These are phyloP conservation scores for Notiomystis cincta DNA, from an alignment of 2,113 vertebrate genomes.

Conservation along the genomic window DNA sequence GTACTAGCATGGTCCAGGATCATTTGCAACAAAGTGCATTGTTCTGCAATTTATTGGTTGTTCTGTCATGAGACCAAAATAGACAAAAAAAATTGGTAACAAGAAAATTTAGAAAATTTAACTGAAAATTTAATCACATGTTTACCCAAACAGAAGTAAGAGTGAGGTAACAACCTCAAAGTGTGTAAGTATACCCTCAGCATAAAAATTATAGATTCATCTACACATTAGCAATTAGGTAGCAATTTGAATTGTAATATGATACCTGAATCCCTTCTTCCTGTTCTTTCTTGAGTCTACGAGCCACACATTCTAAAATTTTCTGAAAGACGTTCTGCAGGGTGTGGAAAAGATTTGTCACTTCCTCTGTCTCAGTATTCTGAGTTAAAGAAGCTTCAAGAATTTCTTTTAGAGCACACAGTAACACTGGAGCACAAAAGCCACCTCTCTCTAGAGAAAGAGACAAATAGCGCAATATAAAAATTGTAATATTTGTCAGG, in stretches of 20 bases:
- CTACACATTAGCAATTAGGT: not conserved
- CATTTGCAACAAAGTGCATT: not conserved
- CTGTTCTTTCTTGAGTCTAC: constrained; percentile 72
- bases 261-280: constrained; percentile 83
- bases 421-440: constrained; percentile 75
- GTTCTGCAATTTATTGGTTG: not conserved
- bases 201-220: not conserved
- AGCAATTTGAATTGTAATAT: not conserved
- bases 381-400: constrained; percentile 61
- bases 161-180: not conserved
- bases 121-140: not conserved
- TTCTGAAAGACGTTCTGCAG: constrained; percentile 88
- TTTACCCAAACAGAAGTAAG: not conserved
- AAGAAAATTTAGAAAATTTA: not conserved
- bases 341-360: constrained; percentile 62
- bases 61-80: not conserved
- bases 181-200: not conserved
- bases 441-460: constrained; percentile 76
- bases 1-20: not conserved
- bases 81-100: not conserved
- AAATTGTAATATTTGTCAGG: not conserved
- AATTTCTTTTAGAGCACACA: constrained; percentile 83
- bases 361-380: constrained; percentile 52
- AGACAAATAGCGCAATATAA: not conserved
- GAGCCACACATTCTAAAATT: constrained; percentile 79